Evolutionary conservation across 2,797 vertebrate species (phyloP).

Genomic region (Enteromius paludinosus): DNA sequence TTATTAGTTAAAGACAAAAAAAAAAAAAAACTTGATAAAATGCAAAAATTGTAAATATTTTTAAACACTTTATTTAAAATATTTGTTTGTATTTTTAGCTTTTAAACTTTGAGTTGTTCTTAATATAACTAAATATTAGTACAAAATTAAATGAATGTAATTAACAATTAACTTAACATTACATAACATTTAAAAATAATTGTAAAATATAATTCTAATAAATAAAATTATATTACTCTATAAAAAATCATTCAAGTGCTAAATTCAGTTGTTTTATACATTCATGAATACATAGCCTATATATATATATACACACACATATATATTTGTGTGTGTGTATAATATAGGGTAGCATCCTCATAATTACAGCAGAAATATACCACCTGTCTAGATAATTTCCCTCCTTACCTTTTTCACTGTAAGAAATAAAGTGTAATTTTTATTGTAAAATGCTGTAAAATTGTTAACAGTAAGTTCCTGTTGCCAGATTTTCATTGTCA

Average conservation of each 20-base stretch:
- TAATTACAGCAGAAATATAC: slow-evolving; percentile 2
- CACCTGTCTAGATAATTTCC: neutral
- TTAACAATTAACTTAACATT: neutral
- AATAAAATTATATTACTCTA: neutral
- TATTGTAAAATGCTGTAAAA: neutral
- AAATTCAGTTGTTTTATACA: too few species aligned
- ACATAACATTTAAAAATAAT: neutral
- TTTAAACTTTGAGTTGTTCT: neutral
- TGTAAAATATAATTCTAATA: neutral
- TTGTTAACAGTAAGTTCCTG: neutral
- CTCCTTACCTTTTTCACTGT: neutral
- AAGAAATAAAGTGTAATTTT: neutral
- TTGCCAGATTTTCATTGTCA: neutral
- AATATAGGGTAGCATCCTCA: neutral
- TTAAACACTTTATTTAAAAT: neutral
- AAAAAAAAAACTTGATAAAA: neutral
- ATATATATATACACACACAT: too few species aligned
- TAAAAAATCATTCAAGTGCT: neutral
- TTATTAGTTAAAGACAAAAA: neutral
- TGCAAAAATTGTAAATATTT: neutral
- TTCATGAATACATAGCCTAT: too few species aligned
- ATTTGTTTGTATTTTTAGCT: neutral
- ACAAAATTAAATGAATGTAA: neutral
- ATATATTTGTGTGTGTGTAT: neutral
- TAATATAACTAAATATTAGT: neutral